Conservation (phyloP, 2,797 vertebrate genomes). For the Pterois miles region DNA sequence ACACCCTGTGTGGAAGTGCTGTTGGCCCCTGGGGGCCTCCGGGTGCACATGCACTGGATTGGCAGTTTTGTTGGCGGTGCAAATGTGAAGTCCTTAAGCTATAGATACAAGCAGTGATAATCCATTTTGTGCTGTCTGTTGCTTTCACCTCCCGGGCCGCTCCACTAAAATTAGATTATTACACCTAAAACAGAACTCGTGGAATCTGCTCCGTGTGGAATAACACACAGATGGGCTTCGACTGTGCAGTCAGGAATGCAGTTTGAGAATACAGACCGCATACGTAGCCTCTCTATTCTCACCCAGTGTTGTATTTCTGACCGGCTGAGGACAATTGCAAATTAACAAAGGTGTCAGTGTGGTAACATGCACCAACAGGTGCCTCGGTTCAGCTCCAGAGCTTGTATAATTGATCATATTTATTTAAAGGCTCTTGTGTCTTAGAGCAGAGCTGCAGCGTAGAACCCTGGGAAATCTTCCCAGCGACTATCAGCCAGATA, state of each 20-base stretch:
- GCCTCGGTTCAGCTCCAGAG: slow-evolving; percentile 55
- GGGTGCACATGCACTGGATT: background rate
- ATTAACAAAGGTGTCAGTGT: slow-evolving; percentile 79
- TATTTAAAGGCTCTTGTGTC: slow-evolving; percentile 58
- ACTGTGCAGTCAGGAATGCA: slow-evolving; percentile 68
- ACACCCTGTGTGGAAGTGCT: slow-evolving; percentile 1
- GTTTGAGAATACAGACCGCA: slow-evolving; percentile 65
- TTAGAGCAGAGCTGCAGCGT: slow-evolving; percentile 25
- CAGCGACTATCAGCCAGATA: slow-evolving; percentile 6
- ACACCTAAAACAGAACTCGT: slow-evolving; percentile 75
- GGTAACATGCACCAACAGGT: slow-evolving; percentile 77
- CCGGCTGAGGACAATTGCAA: slow-evolving; percentile 76
- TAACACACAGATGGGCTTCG: slow-evolving; percentile 66
- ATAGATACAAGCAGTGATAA: slow-evolving; percentile 77
- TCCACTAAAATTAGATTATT: slow-evolving; percentile 85
- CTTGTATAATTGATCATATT: slow-evolving; percentile 69
- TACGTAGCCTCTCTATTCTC: slow-evolving; percentile 57
- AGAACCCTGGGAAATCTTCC: slow-evolving; percentile 44
- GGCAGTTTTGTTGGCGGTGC: slow-evolving; percentile 46
- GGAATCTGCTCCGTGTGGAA: slow-evolving; percentile 75
- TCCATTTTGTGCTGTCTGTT: slow-evolving; percentile 73
- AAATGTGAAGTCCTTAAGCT: slow-evolving; percentile 66
- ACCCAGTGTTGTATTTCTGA: slow-evolving; percentile 73
- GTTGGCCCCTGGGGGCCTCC: slow-evolving; percentile 14
- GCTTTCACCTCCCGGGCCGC: slow-evolving; percentile 56